Evolutionary conservation across 1,140 invertebrate genomes (phyloP).

Genomic region (Sycophaga agraensis): DNA sequence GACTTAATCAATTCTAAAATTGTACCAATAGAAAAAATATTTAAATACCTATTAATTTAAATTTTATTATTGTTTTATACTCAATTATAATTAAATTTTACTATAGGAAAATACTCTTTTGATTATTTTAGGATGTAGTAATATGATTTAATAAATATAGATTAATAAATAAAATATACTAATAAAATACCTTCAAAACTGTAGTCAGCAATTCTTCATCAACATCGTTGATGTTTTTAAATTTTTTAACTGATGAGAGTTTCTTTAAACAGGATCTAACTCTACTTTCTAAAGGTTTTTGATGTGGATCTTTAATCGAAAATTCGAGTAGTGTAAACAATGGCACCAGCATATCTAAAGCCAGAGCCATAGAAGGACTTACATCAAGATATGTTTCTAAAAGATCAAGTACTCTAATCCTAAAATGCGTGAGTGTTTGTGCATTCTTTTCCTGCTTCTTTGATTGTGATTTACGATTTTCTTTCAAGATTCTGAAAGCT

Average conservation of each 20-base stretch:
- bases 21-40: too few relatives aligned
- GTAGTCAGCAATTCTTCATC: conserved; percentile 61
- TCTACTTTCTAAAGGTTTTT: conserved; percentile 67
- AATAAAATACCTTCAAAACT: conserved; percentile 42
- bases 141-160: too few relatives aligned
- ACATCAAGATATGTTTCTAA: conserved; percentile 71
- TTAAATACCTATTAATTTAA: too few relatives aligned
- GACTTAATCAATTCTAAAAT: too few relatives aligned
- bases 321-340: conserved; percentile 67
- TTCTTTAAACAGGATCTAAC: conserved; percentile 65
- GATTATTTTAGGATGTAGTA: too few relatives aligned
- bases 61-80: too few relatives aligned
- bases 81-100: too few relatives aligned
- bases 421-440: conserved; percentile 68
- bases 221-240: conserved; percentile 61
- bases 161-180: background rate
- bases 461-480: conserved; percentile 60
- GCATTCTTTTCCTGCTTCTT: conserved; percentile 69
- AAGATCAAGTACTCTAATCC: conserved; percentile 70
- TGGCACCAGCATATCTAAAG: conserved; percentile 68
- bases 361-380: conserved; percentile 65
- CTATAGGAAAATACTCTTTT: too few relatives aligned
- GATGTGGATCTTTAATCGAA: conserved; percentile 67
- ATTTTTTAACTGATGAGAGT: conserved; percentile 64
- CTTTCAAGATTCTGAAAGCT: conserved; percentile 68